phyloP scores from a whole-genome alignment of 1,140 invertebrate species.

The Drosophila nigrodunni region DNA sequence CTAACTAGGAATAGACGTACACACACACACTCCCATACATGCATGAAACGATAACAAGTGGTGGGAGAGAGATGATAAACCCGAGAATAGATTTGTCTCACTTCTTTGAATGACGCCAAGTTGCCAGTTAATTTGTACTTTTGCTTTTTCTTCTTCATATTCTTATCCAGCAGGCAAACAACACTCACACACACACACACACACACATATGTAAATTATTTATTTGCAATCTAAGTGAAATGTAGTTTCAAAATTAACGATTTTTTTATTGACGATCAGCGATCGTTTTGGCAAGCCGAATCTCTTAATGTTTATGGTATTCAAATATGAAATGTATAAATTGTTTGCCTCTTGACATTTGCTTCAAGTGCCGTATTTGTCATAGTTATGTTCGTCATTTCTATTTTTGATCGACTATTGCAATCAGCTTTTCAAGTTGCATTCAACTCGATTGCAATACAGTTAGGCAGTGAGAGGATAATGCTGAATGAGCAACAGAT shows the following conservation, averaged over 20 bases:
- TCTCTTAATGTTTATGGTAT: conserved; percentile 30
- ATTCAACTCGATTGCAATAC: conserved; percentile 16
- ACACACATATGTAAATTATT: conserved; percentile 7
- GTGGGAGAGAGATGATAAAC: conserved; percentile 6
- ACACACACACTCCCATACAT: neutral
- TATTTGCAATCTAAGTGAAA: conserved; percentile 31
- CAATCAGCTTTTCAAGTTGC: conserved; percentile 32
- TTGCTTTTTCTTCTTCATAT: neutral
- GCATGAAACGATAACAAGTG: conserved; percentile 2
- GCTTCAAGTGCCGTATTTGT: conserved; percentile 3
- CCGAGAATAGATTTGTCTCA: conserved; percentile 44
- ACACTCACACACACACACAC: neutral
- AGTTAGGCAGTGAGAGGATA: neutral
- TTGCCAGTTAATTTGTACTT: conserved; percentile 28
- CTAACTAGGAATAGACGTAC: conserved; percentile 9
- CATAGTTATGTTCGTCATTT: conserved; percentile 59
- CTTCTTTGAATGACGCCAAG: conserved; percentile 22
- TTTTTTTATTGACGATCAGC: conserved; percentile 20
- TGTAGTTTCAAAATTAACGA: conserved; percentile 29
- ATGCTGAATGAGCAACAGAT: neutral
- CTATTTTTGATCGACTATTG: conserved; percentile 62
- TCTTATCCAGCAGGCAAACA: too few species aligned
- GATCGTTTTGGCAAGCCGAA: conserved; percentile 29
- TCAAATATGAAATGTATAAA: conserved; percentile 19
- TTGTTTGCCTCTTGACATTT: conserved; percentile 31